A percentile compares a stretch with the other conserved stretches of the same genome.
phyloP scores from a whole-genome alignment of 2,888 invertebrate species.

The Dendrolimus houi region DNA sequence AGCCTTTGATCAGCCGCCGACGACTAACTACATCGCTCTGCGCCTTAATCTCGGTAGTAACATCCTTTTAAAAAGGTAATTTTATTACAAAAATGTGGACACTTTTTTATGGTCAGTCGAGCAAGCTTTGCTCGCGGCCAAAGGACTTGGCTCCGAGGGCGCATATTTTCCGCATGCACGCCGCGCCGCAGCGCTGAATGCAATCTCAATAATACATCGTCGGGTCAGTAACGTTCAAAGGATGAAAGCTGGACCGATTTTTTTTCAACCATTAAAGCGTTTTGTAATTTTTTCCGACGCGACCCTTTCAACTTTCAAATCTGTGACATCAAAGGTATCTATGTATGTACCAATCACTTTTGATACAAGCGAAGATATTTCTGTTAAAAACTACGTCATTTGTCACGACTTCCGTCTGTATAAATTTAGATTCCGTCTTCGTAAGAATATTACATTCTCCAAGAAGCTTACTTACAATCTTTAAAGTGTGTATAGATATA shows the following conservation, averaged over 20 bases:
- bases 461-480: not conserved
- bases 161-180: constrained; percentile 43
- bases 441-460: constrained; percentile 4
- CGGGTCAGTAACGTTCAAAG: constrained; percentile 52
- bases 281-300: constrained; percentile 37
- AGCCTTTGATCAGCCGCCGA: constrained; percentile 69
- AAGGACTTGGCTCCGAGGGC: constrained; percentile 25
- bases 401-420: too few species aligned
- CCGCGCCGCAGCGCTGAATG: constrained; percentile 30
- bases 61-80: constrained; percentile 75
- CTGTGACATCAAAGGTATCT: constrained; percentile 35
- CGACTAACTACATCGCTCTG: constrained; percentile 71
- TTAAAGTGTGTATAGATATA: too few species aligned
- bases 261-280: constrained; percentile 38
- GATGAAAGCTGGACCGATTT: constrained; percentile 38
- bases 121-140: constrained; percentile 40
- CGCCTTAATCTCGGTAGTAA: constrained; percentile 74
- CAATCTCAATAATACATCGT: constrained; percentile 53
- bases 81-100: constrained; percentile 70
- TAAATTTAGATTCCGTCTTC: not conserved
- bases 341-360: constrained; percentile 7
- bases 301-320: constrained; percentile 47
- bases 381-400: constrained; percentile 1
- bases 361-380: constrained; percentile 4
- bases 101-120: constrained; percentile 63